Base-by-base conservation (phyloP, 1,140 invertebrate species). In the Caenorhabditis remanei region DNA sequence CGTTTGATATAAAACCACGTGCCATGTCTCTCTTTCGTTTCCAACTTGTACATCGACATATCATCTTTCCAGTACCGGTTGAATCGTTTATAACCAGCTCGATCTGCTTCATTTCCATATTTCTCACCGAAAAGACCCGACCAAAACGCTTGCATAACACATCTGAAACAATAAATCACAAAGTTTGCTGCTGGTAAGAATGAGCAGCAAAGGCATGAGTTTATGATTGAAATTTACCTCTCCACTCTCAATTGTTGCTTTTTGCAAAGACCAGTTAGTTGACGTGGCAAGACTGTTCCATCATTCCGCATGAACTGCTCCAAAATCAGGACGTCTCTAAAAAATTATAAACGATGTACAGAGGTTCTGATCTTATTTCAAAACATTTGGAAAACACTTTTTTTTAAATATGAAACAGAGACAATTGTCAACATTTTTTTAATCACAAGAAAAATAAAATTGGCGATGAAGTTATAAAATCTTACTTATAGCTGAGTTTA, bases 61-160 rank as follows among this genome's bases (percentile, higher is more conserved):
- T 93, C 92, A 65, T 92, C 88, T 41, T 92, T 88, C 91, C 91
- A 92, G 85, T 93, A 92, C 13, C 91, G 87, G 24, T 90, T 92
- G 71, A 92, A 93, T 9, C 91, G 90, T 85, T 92, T 91, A 84
- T 91, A 92, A 32, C 92, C 91, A 48, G 90, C 87, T 50, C 90
- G 88, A 84, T 93, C 92, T 83, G 92, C 90, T 58, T 91, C 90
- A 3, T 89, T 86, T 83, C 89, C 88, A 16, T 90, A 92, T 41
- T 87, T 85, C 41, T 92, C 90, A 43, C 91, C 91, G 71, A 92
- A 92, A 16, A 92, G 87, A 3, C 92, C 92, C 24, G 89, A 63
- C 91, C 91, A 92, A 67, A 93, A 92, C 8, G 91, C 91, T 71
- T 92, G 90, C 91, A 92, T 93, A 16, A 92, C 91, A 89, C 91